phyloP scores from a whole-genome alignment of 2,888 invertebrate genomes.

The Campoplex nolae region DNA sequence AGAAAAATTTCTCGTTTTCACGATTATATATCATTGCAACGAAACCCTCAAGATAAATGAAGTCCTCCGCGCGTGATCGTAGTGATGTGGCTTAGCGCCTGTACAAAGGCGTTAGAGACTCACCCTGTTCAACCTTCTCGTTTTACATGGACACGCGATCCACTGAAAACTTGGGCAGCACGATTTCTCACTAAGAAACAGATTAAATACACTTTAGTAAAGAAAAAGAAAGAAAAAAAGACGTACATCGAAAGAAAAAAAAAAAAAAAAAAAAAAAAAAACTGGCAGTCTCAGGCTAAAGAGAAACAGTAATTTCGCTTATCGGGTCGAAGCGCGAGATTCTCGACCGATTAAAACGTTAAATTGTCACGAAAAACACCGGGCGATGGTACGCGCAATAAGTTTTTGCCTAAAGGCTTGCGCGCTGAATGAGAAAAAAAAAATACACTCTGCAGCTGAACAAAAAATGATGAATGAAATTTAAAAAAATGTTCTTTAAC shows the following conservation, averaged over 20 bases:
- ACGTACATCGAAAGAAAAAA: neutral
- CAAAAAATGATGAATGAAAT: no score
- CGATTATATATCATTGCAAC: slow-evolving; percentile 10
- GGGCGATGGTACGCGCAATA: neutral
- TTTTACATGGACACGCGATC: slow-evolving; percentile 44
- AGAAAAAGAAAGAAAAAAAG: neutral
- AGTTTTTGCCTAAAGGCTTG: neutral
- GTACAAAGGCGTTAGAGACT: slow-evolving; percentile 16
- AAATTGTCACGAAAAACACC: slow-evolving; percentile 19
- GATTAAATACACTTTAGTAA: slow-evolving; percentile 15
- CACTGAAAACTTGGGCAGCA: slow-evolving; percentile 21
- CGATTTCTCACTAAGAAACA: slow-evolving; percentile 43
- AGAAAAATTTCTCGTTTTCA: neutral
- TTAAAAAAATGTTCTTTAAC: no score
- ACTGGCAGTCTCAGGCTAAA: neutral
- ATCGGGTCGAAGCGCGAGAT: slow-evolving; percentile 13
- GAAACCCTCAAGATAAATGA: slow-evolving; percentile 10
- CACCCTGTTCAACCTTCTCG: neutral
- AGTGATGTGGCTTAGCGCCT: slow-evolving; percentile 26
- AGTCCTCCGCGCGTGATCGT: slow-evolving; percentile 31
- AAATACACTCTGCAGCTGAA: neutral
- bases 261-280: neutral
- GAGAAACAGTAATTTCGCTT: slow-evolving; percentile 13
- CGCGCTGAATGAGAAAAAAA: neutral
- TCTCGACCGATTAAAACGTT: slow-evolving; percentile 14